Conservation (phyloP, 2,797 vertebrate species). For the Phrynocephalus vlangalii region DNA sequence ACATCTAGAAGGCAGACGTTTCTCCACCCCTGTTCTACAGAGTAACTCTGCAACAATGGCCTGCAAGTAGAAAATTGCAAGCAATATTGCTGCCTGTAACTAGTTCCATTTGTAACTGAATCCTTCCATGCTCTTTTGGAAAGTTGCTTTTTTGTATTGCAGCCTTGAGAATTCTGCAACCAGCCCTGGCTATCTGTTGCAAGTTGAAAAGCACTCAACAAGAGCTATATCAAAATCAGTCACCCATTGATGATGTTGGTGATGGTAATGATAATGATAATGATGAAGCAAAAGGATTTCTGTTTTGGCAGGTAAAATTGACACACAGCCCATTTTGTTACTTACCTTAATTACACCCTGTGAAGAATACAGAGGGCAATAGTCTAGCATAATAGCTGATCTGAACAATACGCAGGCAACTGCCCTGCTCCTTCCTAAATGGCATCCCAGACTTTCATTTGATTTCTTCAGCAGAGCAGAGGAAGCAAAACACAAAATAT, state of each 20-base stretch:
- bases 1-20: no score
- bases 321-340: neutral
- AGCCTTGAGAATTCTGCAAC: no score
- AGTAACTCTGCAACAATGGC: no score
- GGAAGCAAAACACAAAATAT: neutral
- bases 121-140: no score
- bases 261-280: neutral
- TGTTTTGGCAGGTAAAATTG: neutral
- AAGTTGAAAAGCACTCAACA: no score
- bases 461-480: neutral
- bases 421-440: neutral
- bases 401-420: neutral
- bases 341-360: neutral
- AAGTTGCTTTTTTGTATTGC: no score
- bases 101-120: no score
- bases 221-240: no score
- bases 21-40: no score
- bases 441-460: neutral
- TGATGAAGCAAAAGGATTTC: neutral
- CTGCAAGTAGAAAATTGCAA: no score
- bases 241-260: neutral
- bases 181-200: no score
- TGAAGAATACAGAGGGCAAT: neutral
- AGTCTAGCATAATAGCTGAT: neutral
- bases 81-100: no score